Evolutionary conservation across 2,113 vertebrate species (phyloP).

Genomic region (Panthera leo): DNA sequence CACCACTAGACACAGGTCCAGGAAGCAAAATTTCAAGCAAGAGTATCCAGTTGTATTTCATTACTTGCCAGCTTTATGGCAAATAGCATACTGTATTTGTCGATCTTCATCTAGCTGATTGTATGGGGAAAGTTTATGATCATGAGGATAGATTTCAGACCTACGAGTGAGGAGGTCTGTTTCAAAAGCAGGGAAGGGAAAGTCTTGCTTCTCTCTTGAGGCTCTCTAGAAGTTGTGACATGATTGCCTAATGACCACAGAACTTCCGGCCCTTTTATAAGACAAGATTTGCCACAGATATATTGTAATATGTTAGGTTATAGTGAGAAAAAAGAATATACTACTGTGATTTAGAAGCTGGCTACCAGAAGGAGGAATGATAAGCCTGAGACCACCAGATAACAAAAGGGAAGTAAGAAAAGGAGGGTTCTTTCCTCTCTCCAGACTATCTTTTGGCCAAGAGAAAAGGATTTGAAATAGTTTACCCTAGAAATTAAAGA

Average conservation of each 20-base stretch:
- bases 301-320: background rate
- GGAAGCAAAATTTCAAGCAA: conserved; percentile 49
- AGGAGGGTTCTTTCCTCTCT: background rate
- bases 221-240: background rate
- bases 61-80: background rate
- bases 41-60: conserved; percentile 12
- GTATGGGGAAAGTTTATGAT: background rate
- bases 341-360: background rate
- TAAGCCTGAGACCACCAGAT: background rate
- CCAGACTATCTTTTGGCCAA: background rate
- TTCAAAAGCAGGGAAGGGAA: conserved; percentile 26
- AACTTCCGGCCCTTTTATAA: background rate
- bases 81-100: conserved; percentile 42
- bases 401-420: background rate
- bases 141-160: background rate
- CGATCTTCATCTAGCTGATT: background rate
- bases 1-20: background rate
- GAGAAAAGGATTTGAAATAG: background rate
- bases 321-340: background rate
- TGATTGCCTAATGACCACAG: background rate
- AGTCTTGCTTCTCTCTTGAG: background rate
- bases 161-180: background rate
- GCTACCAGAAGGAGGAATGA: background rate
- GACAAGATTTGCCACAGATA: background rate
- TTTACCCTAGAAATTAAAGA: background rate